Conservation (phyloP, 2,113 vertebrate species). For the Sarotherodon lohbergeri region DNA sequence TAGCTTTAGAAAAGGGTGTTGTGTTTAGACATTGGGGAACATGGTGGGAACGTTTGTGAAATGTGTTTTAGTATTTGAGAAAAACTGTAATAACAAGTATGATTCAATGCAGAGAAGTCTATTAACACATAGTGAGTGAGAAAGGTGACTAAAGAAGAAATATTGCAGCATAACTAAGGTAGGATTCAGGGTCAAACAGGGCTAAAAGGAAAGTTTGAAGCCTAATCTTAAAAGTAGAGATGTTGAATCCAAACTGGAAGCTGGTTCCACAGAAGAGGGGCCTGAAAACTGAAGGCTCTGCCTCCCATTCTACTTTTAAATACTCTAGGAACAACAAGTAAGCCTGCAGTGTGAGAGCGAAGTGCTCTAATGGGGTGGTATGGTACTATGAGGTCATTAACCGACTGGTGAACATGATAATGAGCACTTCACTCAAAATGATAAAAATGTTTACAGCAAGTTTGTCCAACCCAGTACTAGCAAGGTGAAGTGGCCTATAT, state of each 20-base stretch:
- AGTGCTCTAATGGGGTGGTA: rapidly evolving
- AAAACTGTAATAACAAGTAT: background rate
- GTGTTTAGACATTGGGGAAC: no score
- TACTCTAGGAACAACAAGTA: background rate
- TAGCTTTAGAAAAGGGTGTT: no score
- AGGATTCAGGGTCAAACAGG: background rate
- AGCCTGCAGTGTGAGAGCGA: rapidly evolving
- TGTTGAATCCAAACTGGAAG: background rate
- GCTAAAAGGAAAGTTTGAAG: background rate
- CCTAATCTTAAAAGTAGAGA: rapidly evolving
- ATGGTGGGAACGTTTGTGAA: no score
- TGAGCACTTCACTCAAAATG: background rate
- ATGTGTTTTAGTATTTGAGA: no score
- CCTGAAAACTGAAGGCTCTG: background rate
- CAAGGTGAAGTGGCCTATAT: no score
- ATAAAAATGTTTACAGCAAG: background rate
- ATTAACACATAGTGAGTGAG: rapidly evolving
- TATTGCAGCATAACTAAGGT: background rate
- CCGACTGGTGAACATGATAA: background rate
- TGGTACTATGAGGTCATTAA: rapidly evolving
- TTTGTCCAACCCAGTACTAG: no score
- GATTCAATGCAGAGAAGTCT: background rate
- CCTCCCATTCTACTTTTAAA: background rate
- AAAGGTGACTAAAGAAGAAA: background rate
- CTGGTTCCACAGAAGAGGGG: background rate